Base-by-base conservation (phyloP, 2,113 vertebrate species). In the Plotosus lineatus region DNA sequence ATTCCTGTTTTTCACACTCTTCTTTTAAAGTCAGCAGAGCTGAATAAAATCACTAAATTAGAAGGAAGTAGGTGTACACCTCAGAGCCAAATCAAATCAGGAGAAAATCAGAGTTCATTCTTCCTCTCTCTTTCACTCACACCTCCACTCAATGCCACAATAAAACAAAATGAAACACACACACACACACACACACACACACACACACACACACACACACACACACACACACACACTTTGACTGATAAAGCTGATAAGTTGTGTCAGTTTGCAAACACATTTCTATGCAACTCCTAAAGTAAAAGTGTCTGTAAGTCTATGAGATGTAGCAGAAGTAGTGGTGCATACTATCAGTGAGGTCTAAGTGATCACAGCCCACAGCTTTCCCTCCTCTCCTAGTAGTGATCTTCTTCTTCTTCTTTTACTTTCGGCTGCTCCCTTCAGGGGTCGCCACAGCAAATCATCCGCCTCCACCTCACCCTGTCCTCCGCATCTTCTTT, bases 291-390 rank as follows among this genome's bases (percentile, higher is more conserved):
- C 15, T 50, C 7, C 53, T 58, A 8, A 56, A 17, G 28, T 42
- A 56, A 28, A 79, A 19, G 44, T 50, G 68, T 50, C 17, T 19
- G 17, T 33, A 17, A 72, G 28, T 2, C 36, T 79, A 65, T 42
- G 50, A 79, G 38, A 55, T 61, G 36, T 31, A 26, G 48, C 48
- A 79, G 77, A 79, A 53, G 15, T 28, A 66, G 56, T 14, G 17
- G 50, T 55, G 51, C n/a, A 79, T 8, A 38, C 40, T 71, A 42
- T 23, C 60, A 38, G 71, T 7, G 19, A 17, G 48, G 76, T 50
- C 65, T 51, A 79, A 51, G 51, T 46, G n/a, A 17, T 69, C 33
- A 79, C 5, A 42, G 50, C 33, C n/a, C n/a, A 31, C 77, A 50
- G 60, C 72, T 51, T 50, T 48, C 73, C 38, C 19, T 9, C 8